phyloP scores from a whole-genome alignment of 2,888 invertebrate species.

The Doris montereyensis region DNA sequence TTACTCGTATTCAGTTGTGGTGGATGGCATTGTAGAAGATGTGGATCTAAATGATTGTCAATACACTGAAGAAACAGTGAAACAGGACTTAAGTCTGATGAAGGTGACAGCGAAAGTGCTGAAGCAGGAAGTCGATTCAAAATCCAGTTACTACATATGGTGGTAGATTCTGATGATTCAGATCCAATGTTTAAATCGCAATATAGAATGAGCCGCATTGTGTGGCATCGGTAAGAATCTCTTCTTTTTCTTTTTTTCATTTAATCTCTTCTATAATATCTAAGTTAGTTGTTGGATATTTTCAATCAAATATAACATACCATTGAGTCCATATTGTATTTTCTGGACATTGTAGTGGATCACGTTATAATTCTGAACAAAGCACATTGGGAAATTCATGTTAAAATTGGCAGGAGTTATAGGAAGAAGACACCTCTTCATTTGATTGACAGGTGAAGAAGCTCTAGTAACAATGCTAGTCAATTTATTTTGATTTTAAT shows the following conservation, averaged over 20 bases:
- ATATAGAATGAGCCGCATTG: conserved; percentile 39
- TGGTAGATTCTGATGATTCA: conserved; percentile 40
- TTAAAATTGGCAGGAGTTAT: too few relatives aligned
- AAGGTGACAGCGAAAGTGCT: conserved; percentile 40
- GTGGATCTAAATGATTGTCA: conserved; percentile 42
- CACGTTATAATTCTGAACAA: too few relatives aligned
- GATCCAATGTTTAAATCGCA: conserved; percentile 40
- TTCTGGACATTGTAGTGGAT: too few relatives aligned
- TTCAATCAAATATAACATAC: too few relatives aligned
- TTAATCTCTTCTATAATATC: too few relatives aligned
- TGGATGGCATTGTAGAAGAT: conserved; percentile 42
- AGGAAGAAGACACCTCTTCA: too few relatives aligned
- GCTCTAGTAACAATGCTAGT: too few relatives aligned
- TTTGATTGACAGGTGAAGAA: too few relatives aligned
- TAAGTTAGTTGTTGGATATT: too few relatives aligned
- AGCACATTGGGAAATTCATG: too few relatives aligned
- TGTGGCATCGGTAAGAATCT: conserved; percentile 37
- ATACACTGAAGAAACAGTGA: conserved; percentile 39
- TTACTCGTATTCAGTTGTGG: conserved; percentile 40
- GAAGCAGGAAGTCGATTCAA: conserved; percentile 34
- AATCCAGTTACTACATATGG: neutral
- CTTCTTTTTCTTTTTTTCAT: neutral
- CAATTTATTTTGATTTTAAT: too few relatives aligned
- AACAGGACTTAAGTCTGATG: conserved; percentile 35
- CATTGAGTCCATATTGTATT: too few relatives aligned